phyloP scores from a whole-genome alignment of 2,888 invertebrate genomes.

The Thecocarcelia acutangulata region DNA sequence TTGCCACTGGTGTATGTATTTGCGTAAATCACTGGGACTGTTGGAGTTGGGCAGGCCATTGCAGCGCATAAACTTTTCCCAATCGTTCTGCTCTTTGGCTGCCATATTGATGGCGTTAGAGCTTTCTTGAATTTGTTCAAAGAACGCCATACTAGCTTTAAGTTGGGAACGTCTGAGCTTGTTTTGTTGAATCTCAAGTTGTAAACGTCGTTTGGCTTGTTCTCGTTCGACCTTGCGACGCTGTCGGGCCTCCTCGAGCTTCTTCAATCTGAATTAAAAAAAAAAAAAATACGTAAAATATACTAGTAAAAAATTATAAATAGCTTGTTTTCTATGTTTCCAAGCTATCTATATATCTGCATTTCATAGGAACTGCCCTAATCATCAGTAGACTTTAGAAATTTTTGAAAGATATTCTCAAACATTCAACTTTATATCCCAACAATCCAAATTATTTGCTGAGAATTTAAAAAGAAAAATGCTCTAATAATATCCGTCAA shows the following conservation, averaged over 20 bases:
- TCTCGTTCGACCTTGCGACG: constrained; percentile 80
- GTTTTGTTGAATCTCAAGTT: constrained; percentile 80
- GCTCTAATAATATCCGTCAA: too few species aligned
- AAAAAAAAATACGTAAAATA: too few species aligned
- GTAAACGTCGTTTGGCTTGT: constrained; percentile 79
- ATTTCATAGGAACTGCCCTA: too few species aligned
- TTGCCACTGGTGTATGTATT: constrained; percentile 81
- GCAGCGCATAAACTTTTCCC: constrained; percentile 81
- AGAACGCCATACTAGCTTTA: constrained; percentile 79
- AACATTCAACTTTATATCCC: too few species aligned
- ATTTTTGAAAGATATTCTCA: too few species aligned
- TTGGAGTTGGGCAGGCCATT: constrained; percentile 80
- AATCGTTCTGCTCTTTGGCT: constrained; percentile 77
- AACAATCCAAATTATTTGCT: too few species aligned
- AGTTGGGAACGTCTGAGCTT: constrained; percentile 78
- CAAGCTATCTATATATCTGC: too few species aligned
- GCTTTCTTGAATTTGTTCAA: constrained; percentile 74
- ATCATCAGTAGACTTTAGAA: too few species aligned
- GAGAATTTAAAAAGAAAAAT: too few species aligned
- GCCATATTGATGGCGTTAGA: constrained; percentile 77
- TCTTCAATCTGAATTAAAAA: constrained; percentile 75
- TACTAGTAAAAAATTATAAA: too few species aligned
- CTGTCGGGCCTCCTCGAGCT: constrained; percentile 80
- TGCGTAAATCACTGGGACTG: constrained; percentile 80
- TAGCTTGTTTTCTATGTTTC: too few species aligned